Base-by-base conservation (phyloP, 1,140 invertebrate species). In the Hermetia illucens region DNA sequence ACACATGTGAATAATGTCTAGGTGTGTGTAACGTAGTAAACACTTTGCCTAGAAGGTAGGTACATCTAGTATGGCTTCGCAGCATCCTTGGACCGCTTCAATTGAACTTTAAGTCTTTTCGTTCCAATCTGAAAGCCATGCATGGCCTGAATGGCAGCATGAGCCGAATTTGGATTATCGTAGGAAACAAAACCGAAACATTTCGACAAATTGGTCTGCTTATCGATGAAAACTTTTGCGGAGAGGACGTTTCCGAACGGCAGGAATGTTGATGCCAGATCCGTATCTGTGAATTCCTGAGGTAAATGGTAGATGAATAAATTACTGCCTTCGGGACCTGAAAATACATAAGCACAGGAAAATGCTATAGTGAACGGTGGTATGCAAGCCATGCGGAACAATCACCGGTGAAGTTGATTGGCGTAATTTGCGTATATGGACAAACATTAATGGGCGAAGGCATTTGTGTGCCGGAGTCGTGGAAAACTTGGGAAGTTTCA, bases 141-240 rank as follows among this genome's bases (percentile, higher is more conserved):
- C 91, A 97, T 95, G 48, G 86, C 83, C 55, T 91, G 82, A 55
- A 97, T 96, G 42, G 92, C 92, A 50, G 84, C 77, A 61, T 93
- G 87, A 36, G 91, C 91, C 53, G 89, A 92, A 46, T 80, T 64
- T 37, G 84, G 77, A 66, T 91, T 95, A 65, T 95, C 91, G 61
- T 91, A 97, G 43, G 91, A 95, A 37, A 96, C 92, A 70, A 97
- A 96, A 57, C 93, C 93, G 71, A 97, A 98, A 72, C 93, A 97
- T 71, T 97, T 97, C 58, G 90, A 95, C 50, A 94, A 74, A 66
- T 96, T 97, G 42, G 93, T 98, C 62, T 94, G 85, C 72, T 95
- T 96, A 71, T 98, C 93, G 70, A 98, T 93, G 71, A 96, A 98
- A 66, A 98, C 93, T 75, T 98, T 98, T 52, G 93, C 91, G 41